Base-by-base conservation (phyloP, 2,797 vertebrate species). In the Sebastiscus tertius region DNA sequence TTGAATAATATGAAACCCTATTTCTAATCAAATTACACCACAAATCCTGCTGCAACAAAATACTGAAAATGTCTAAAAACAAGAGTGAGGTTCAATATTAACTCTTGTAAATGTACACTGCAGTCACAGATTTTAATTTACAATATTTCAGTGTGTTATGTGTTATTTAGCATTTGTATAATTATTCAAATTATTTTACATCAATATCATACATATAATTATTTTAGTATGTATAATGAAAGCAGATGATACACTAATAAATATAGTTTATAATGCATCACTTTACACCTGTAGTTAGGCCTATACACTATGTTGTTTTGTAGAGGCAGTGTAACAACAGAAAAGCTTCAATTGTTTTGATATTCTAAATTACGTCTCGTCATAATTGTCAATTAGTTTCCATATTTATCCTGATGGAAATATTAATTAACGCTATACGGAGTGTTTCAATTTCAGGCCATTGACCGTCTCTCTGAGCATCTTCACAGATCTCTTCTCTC, bases 331-430 rank as follows among this genome's bases (percentile, higher is more conserved):
- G 10, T 34, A 20, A 39, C 63, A 67, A 73, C 36, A 58, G 24
- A 64, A 22, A 9, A 20, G 29, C 71, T 36, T 69, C n/a, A 14
- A 61, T 54, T 69, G 46, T 59, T 63, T 59, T 56, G 12, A 69
- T 46, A 12, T 71, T 73, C n/a, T 29, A 66, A 56, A 78, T 65
- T 7, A 49, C 9, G 16, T 42, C 33, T 71, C 65, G 11, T 69
- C 59, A 27, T 65, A 27, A 68, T 55, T 75, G 56, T 70, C 65
- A 73, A 65, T 77, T 78, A 20, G 54, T 76, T 79, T 49, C 20
- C 52, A 72, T 55, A 72, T 87, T 49, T 59, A 73, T 66, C 58
- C 60, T 39, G 69, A 82, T 79, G 20, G 3, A 80, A 77, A 59
- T 80, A 73, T 77, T n/a, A 80, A 84, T 85, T 33, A 72, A 70